Conservation (phyloP, 2,797 vertebrate species). For the Diplodus sargus region DNA sequence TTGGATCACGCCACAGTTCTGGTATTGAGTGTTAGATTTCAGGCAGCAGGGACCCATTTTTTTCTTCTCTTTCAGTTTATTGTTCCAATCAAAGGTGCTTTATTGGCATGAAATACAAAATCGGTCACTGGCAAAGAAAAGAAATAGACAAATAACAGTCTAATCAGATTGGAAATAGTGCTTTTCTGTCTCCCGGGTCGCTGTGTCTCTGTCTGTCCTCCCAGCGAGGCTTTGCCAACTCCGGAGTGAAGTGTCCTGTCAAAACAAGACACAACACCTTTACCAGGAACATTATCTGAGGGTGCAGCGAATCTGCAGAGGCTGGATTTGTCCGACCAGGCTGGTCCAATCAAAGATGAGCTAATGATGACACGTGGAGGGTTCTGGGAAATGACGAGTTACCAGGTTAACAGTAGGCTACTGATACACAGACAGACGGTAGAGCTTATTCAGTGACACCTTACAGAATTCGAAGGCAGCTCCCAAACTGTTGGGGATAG, state of each 20-base stretch:
- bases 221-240: conserved; percentile 1
- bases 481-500: too few species aligned
- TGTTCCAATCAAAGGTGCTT: not conserved
- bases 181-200: not conserved
- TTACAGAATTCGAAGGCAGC: too few species aligned
- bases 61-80: not conserved
- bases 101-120: not conserved
- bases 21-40: not conserved
- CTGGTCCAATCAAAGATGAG: not conserved
- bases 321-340: conserved; percentile 2
- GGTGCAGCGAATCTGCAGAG: not conserved
- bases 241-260: not conserved
- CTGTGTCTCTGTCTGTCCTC: not conserved
- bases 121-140: not conserved
- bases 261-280: conserved; percentile 6
- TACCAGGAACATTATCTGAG: conserved; percentile 2
- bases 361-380: not conserved
- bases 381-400: not conserved
- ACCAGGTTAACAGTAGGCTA: not conserved
- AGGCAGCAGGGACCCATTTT: not conserved
- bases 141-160: not conserved
- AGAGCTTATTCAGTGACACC: not conserved
- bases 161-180: not conserved
- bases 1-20: not conserved
- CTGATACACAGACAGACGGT: not conserved